Conservation (phyloP, 2,113 vertebrate genomes). For the Columba livia region DNA sequence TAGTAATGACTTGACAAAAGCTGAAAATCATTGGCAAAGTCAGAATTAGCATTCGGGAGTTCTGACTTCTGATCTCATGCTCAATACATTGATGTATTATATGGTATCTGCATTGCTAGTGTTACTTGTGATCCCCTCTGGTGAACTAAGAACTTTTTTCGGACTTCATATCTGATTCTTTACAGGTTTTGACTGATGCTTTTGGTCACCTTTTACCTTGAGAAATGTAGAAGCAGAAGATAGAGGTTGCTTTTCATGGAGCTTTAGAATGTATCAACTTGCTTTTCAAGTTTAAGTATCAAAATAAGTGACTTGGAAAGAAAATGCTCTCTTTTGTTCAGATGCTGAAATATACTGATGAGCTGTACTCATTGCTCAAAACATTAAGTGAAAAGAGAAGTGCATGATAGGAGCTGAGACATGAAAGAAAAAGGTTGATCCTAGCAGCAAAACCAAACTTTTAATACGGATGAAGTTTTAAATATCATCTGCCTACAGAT, state of each 20-base stretch:
- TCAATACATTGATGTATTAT: not conserved
- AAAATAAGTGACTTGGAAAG: not conserved
- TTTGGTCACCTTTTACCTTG: not conserved
- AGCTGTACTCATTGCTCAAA: conserved; percentile 23
- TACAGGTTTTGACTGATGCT: not conserved
- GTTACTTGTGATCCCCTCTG: not conserved
- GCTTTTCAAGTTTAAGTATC: not conserved
- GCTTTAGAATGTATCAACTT: not conserved
- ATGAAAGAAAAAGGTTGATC: not conserved
- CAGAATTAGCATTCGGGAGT: not conserved
- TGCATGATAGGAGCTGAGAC: not conserved
- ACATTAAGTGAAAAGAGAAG: not conserved
- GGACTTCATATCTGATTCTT: not conserved
- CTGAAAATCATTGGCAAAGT: not conserved
- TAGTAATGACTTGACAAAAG: not conserved
- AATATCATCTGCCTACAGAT: not conserved
- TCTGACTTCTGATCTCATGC: not conserved
- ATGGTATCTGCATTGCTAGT: not conserved
- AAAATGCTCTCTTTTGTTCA: not conserved
- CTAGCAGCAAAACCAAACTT: not conserved
- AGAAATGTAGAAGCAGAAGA: not conserved
- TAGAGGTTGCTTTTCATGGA: not conserved
- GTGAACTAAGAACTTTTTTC: not conserved
- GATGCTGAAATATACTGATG: not conserved
- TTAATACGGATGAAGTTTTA: not conserved